A percentile compares a stretch with the other conserved stretches of the same genome.
Evolutionary conservation across 2,113 vertebrate genomes (phyloP).

Genomic region (Vanacampus margaritifer): DNA sequence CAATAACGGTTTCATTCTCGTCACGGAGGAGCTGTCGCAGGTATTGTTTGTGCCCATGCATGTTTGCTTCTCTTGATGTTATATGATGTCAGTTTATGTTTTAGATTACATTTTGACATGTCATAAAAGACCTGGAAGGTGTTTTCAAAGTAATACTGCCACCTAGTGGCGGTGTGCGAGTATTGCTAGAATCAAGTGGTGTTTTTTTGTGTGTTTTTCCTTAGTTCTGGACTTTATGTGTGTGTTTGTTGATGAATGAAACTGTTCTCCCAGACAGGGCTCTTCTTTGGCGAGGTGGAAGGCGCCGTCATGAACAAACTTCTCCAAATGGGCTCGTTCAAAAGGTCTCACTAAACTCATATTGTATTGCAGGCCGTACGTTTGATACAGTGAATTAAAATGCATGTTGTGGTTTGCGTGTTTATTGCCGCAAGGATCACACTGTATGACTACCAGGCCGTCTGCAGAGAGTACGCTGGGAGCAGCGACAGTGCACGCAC

Average conservation of each 20-base stretch:
- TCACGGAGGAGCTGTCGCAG: conserved; percentile 89
- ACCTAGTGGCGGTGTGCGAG: no score
- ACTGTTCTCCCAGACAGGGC: conserved; percentile 81
- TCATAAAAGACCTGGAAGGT: no score
- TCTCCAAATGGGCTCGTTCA: conserved; percentile 95
- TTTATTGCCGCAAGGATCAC: conserved; percentile 81
- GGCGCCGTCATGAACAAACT: conserved; percentile 98
- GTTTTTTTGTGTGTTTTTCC: no score
- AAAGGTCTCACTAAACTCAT: conserved; percentile 77
- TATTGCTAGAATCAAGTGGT: no score
- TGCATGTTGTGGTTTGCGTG: background rate
- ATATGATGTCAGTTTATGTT: no score
- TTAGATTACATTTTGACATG: no score
- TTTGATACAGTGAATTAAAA: background rate
- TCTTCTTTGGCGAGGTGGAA: conserved; percentile 95
- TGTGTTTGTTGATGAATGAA: conserved; percentile 21
- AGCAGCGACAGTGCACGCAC: conserved; percentile 86
- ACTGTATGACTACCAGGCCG: conserved; percentile 95
- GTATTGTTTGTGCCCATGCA: conserved; percentile 58
- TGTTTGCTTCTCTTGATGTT: no score
- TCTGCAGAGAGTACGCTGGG: conserved; percentile 88
- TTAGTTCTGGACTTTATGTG: no score
- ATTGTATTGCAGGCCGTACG: background rate
- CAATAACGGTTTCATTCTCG: conserved; percentile 97
- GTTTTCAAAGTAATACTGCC: no score